phyloP scores from a whole-genome alignment of 2,797 vertebrate species.

The Gastrophryne carolinensis region DNA sequence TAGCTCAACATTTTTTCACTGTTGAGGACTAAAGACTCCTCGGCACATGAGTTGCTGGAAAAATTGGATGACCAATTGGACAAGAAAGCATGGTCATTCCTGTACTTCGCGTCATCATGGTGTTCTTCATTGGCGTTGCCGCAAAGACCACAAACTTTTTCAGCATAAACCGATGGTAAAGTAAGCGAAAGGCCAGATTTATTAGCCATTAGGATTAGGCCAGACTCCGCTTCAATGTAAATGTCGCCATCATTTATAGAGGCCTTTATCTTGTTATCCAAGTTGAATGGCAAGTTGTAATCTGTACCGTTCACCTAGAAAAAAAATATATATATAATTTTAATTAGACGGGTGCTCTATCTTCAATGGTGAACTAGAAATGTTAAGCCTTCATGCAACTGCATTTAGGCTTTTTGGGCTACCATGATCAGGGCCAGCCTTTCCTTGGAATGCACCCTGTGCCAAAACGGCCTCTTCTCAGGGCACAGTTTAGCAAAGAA shows the following conservation, averaged over 20 bases:
- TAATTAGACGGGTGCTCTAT: too few species aligned
- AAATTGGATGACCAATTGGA: neutral
- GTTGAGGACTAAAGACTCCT: too few species aligned
- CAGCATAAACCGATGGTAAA: neutral
- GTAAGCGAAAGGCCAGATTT: neutral
- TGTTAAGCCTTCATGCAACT: too few species aligned
- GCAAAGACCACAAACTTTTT: constrained; percentile 8
- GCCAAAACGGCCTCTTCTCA: too few species aligned
- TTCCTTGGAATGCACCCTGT: too few species aligned
- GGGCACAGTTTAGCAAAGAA: too few species aligned
- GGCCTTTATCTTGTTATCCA: neutral
- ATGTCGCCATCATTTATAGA: neutral
- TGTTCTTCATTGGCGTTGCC: neutral
- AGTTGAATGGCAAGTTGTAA: neutral
- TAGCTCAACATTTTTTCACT: too few species aligned
- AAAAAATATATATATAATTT: too few species aligned
- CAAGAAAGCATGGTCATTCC: neutral
- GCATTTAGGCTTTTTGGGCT: too few species aligned
- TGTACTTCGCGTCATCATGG: neutral
- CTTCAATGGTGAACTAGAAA: too few species aligned
- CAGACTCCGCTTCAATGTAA: neutral
- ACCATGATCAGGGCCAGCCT: too few species aligned
- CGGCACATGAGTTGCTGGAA: neutral
- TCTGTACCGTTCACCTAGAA: neutral
- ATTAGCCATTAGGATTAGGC: neutral